Percentiles rank a stretch among this genome's conserved stretches.
Evolutionary conservation across 2,113 vertebrate genomes (phyloP).

Genomic region (Etheostoma cragini): DNA sequence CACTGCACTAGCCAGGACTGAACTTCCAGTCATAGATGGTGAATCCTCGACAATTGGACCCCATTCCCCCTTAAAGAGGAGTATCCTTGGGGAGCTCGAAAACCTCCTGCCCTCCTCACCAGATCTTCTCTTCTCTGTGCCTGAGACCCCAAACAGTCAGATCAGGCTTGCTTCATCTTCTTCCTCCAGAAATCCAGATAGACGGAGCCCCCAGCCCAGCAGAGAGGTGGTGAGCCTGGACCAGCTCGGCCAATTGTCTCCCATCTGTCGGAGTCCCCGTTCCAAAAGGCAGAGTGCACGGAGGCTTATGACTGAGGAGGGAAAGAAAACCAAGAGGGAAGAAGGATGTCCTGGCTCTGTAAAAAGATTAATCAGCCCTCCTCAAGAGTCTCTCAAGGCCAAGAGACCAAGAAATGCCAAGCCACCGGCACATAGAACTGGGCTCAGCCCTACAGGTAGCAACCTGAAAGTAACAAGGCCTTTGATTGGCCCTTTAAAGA

Average conservation of each 20-base stretch:
- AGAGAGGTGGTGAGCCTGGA: background rate
- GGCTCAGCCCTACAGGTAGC: background rate
- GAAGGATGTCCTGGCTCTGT: constrained; percentile 45
- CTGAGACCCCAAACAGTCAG: constrained; percentile 83
- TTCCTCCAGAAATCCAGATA: background rate
- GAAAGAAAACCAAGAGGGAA: constrained; percentile 27
- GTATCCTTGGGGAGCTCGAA: constrained; percentile 57
- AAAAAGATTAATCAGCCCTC: constrained; percentile 77
- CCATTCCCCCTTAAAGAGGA: constrained; percentile 54
- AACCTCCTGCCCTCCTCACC: constrained; percentile 70
- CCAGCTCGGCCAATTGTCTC: constrained; percentile 53
- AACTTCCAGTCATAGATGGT: constrained; percentile 34
- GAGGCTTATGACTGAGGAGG: constrained; percentile 25
- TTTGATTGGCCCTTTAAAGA: constrained; percentile 17
- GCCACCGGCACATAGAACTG: background rate
- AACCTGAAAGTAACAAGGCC: background rate
- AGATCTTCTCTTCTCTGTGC: constrained; percentile 67
- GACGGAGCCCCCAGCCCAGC: background rate
- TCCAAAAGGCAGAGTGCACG: constrained; percentile 46
- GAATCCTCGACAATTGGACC: background rate
- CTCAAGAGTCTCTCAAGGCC: constrained; percentile 56
- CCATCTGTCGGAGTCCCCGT: constrained; percentile 66
- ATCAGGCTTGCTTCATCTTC: constrained; percentile 32
- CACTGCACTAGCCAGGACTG: constrained; percentile 11
- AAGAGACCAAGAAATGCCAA: constrained; percentile 71